phyloP scores from a whole-genome alignment of 1,140 invertebrate species.

The Gryllus bimaculatus region DNA sequence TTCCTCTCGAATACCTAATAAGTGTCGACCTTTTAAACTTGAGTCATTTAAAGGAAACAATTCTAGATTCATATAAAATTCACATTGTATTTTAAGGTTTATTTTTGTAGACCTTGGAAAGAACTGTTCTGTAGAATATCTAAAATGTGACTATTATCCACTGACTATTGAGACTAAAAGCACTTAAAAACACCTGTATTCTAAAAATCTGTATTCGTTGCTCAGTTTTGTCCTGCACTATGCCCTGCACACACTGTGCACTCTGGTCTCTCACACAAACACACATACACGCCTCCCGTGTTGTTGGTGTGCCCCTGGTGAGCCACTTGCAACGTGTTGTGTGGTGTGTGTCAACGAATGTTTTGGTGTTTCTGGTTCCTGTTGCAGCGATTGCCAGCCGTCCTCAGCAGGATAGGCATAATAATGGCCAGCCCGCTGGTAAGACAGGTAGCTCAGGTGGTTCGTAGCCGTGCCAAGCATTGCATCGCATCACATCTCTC shows the following conservation, averaged over 20 bases:
- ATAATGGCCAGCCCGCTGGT: constrained; percentile 87
- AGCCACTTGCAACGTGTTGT: constrained; percentile 15
- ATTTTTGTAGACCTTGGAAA: no score
- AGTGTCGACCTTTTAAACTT: no score
- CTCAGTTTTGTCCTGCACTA: not conserved
- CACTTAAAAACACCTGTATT: no score
- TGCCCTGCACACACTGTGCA: not conserved
- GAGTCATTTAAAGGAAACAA: no score
- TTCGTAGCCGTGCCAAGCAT: constrained; percentile 12
- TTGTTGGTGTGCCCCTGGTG: constrained; percentile 1
- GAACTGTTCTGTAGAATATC: no score
- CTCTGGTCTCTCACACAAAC: not conserved
- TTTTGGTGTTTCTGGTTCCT: constrained; percentile 27
- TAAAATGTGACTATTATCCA: no score
- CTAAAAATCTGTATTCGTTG: not conserved
- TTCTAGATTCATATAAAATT: no score
- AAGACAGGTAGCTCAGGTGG: constrained; percentile 44
- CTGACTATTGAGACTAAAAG: no score
- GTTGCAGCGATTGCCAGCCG: constrained; percentile 82
- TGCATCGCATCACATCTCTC: constrained; percentile 11
- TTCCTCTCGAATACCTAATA: no score
- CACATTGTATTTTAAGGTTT: no score
- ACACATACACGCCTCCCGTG: not conserved
- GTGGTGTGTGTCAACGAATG: constrained; percentile 16
- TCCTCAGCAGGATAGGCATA: constrained; percentile 85